Evolutionary conservation across 2,888 invertebrate species (phyloP).

Genomic region (Hydrotaea cyrtoneurina): DNA sequence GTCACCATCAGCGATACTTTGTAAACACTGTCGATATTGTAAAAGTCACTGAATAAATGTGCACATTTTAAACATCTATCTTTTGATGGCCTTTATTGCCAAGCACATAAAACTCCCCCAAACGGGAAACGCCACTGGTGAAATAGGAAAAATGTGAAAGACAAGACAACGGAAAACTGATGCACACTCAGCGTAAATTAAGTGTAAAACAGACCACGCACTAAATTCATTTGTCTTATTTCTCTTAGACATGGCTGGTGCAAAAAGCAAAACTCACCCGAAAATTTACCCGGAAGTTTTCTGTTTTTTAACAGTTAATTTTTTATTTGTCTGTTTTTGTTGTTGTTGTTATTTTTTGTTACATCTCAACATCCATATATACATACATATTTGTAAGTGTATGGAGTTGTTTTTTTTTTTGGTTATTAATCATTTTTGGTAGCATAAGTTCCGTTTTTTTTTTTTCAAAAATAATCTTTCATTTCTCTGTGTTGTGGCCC

Average conservation of each 20-base stretch:
- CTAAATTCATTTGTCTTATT: conserved; percentile 77
- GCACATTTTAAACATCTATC: too few species aligned
- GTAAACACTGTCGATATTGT: too few species aligned
- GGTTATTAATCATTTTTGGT: conserved; percentile 78
- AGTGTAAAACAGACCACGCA: conserved; percentile 78
- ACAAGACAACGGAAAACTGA: conserved; percentile 48
- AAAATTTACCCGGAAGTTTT: conserved; percentile 60
- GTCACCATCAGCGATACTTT: too few species aligned
- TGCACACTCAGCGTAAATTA: conserved; percentile 75
- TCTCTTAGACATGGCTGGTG: conserved; percentile 5
- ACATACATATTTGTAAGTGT: conserved; percentile 62
- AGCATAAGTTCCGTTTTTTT: conserved; percentile 73
- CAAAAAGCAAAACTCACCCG: conserved; percentile 49
- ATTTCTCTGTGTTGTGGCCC: conserved; percentile 46
- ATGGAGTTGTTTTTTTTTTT: conserved; percentile 48
- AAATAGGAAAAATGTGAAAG: conserved; percentile 55
- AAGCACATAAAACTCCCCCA: too few species aligned
- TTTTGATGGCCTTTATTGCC: too few species aligned
- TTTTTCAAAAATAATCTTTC: conserved; percentile 52
- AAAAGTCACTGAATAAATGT: too few species aligned
- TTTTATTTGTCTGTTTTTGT: conserved; percentile 25
- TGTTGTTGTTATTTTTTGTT: conserved; percentile 42
- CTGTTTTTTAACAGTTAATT: conserved; percentile 51
- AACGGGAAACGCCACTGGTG: conserved; percentile 10
- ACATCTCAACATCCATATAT: conserved; percentile 42